Conservation (phyloP, 2,797 vertebrate species). For the Urocyon cinereoargenteus region DNA sequence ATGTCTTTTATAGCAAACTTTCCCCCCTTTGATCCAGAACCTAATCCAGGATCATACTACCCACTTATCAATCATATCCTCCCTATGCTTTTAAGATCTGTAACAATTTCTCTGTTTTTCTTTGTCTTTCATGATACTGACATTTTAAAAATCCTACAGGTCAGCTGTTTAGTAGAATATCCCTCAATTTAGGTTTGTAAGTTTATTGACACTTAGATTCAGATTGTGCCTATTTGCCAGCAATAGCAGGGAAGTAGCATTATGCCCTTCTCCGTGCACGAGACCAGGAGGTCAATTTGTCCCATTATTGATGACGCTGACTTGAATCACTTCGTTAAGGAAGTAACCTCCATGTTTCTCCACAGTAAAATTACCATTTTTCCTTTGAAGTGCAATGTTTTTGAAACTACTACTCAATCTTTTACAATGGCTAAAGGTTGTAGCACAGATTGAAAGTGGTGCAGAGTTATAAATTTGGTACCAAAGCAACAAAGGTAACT, state of each 20-base stretch:
- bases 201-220: conserved; percentile 1
- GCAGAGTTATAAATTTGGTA: not conserved
- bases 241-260: not conserved
- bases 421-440: not conserved
- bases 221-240: not conserved
- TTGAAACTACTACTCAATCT: conserved; percentile 23
- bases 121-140: conserved; percentile 41
- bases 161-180: not conserved
- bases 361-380: conserved; percentile 34
- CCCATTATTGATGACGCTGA: not conserved
- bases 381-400: not conserved
- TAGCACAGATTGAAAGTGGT: conserved; percentile 25
- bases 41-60: not conserved
- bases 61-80: not conserved
- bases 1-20: not conserved
- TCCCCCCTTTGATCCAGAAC: not conserved
- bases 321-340: conserved; percentile 35
- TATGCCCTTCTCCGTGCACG: not conserved
- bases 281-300: not conserved
- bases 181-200: conserved; percentile 39
- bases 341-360: not conserved
- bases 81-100: conserved; percentile 44
- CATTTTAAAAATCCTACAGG: not conserved
- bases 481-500: not conserved
- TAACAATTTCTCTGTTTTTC: not conserved